Base-by-base conservation (phyloP, 2,888 invertebrate genomes). In the Campoplex nolae region DNA sequence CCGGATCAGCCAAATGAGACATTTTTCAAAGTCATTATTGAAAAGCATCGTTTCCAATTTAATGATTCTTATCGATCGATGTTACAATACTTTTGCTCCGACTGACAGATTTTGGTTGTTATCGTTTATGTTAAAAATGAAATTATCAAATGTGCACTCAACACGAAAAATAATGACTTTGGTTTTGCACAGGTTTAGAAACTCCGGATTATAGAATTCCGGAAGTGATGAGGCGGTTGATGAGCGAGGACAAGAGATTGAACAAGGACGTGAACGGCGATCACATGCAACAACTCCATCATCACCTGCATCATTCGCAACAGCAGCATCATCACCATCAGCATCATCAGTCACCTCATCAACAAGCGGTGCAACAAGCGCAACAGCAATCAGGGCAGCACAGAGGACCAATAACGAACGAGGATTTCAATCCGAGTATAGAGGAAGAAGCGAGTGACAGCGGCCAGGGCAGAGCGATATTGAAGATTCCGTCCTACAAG, bases 401-500 rank as follows among this genome's bases (percentile, higher is more conserved):
- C 67, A 91, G 93, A 18, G 90, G 90, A 3, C 93, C 94, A 74
- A 93, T 95, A 91, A 95, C 95, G 90, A 94, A 95, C 94, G 95
- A 94, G 89, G 94, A 94, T 87, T 94, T 94, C 88, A 94, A 94
- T 89, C 94, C 94, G 75, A 92, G 90, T 82, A 93, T 94, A 90
- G 94, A 94, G 88, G 94, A 94, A 75, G 94, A 94, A 88, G 94
- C 94, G 87, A 94, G 94, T 90, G 94, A 94, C 90, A 93, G 94
- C 87, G 94, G 92, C 88, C 93, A 94, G 88, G 94, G 95, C 91
- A 91, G 94, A 92, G 97, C 98, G 95, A 98, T 98, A 95, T 96
- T 98, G 93, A 98, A 98, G 96, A 98, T 98, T 96, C 98, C 98
- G 96, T 98, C 98, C 96, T 98, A 97, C 95, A 97, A 97, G 95